Percentiles rank a stretch among this genome's conserved stretches.
Evolutionary conservation across 37 sponge, comb jelly and placozoan genomes (phyloP).

Genomic region (Dysidea cf. avara): DNA sequence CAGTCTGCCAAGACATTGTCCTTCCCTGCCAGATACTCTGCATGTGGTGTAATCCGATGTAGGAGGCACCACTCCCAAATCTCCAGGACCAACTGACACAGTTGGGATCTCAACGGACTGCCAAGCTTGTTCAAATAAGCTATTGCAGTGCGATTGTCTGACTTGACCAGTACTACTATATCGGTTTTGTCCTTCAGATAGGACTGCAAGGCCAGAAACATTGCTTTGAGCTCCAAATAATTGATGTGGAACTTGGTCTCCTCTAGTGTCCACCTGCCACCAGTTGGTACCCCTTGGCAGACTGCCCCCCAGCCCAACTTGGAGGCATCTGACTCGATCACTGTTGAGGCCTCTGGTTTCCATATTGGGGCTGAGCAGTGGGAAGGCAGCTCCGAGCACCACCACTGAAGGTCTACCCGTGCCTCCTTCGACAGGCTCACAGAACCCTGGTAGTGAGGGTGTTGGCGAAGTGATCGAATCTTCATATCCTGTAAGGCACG

Average conservation of each 20-base stretch:
- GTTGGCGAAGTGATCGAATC: conserved; percentile 1
- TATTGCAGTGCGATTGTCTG: conserved; percentile 44
- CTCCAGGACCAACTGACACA: no score
- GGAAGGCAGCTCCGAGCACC: conserved; percentile 23
- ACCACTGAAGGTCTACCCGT: conserved; percentile 31
- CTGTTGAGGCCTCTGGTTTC: neutral
- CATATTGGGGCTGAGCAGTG: conserved; percentile 17
- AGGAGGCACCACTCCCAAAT: no score
- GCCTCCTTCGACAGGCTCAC: neutral
- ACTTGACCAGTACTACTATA: conserved; percentile 9
- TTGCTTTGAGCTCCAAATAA: conserved; percentile 52
- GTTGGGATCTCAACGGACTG: conserved; percentile 15
- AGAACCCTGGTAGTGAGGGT: conserved; percentile 2
- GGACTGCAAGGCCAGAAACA: conserved; percentile 33
- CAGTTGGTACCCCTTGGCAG: conserved; percentile 35
- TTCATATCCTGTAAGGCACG: conserved; percentile 23
- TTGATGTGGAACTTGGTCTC: conserved; percentile 56
- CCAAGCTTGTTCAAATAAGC: conserved; percentile 42
- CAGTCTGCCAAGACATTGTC: conserved; percentile 28
- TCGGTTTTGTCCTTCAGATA: conserved; percentile 29
- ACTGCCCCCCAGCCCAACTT: conserved; percentile 40
- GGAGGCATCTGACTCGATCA: conserved; percentile 54
- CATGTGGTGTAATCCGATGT: conserved; percentile 19
- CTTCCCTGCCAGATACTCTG: conserved; percentile 24
- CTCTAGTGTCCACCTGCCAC: conserved; percentile 47